Evolutionary conservation across 2,797 vertebrate species (phyloP).

Genomic region (Spatula versicolor): DNA sequence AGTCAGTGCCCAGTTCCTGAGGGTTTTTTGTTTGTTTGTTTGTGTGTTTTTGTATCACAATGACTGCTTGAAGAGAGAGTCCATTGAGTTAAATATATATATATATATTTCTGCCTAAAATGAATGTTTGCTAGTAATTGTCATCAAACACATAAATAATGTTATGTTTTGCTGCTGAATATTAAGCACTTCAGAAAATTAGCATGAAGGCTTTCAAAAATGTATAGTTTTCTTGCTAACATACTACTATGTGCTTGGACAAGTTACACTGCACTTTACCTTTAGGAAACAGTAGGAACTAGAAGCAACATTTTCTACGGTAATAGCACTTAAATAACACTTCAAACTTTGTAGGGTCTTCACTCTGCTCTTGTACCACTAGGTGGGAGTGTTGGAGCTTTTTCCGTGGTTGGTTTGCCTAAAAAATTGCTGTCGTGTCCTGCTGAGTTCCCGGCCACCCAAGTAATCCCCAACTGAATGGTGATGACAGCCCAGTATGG

Average conservation of each 20-base stretch:
- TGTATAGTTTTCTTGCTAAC: accelerated
- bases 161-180: background rate
- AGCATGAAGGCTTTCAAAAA: background rate
- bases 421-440: too few relatives aligned
- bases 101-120: background rate
- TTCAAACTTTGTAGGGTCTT: background rate
- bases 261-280: background rate
- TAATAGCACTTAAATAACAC: background rate
- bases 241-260: background rate
- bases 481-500: background rate
- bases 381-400: slow-evolving; percentile 26
- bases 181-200: background rate
- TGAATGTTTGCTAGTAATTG: background rate
- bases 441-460: background rate
- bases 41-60: background rate
- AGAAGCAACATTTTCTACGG: background rate
- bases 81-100: background rate
- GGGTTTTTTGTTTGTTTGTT: too few relatives aligned
- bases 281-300: background rate
- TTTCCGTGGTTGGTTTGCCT: background rate
- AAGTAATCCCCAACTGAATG: background rate
- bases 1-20: background rate
- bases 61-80: background rate
- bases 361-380: background rate
- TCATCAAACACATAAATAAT: background rate